Evolutionary conservation across 2,888 invertebrate species (phyloP).

Genomic region (Eupithecia subfuscata): DNA sequence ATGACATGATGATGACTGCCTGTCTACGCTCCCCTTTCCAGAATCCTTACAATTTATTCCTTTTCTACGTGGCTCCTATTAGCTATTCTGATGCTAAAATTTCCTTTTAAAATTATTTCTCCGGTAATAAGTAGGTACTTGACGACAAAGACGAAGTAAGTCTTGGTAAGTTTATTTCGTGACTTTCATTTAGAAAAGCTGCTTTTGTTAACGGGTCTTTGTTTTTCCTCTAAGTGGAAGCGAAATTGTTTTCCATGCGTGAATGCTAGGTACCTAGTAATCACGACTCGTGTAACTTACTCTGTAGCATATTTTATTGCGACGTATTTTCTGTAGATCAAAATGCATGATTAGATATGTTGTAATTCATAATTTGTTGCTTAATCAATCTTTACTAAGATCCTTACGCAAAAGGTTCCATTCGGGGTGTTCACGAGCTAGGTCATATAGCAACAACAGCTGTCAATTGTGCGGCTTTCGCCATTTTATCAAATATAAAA

Average conservation of each 20-base stretch:
- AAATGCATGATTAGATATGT: neutral
- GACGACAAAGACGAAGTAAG: slow-evolving; percentile 42
- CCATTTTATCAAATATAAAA: slow-evolving; percentile 65
- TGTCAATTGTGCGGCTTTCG: slow-evolving; percentile 46
- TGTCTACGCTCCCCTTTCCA: slow-evolving; percentile 8
- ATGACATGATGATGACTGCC: neutral
- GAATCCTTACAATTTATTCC: slow-evolving; percentile 34
- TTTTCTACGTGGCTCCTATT: slow-evolving; percentile 37
- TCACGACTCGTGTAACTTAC: neutral
- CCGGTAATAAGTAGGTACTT: slow-evolving; percentile 25
- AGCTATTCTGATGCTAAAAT: slow-evolving; percentile 34
- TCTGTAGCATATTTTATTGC: neutral
- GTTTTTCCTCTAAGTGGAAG: slow-evolving; percentile 45
- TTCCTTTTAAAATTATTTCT: slow-evolving; percentile 38
- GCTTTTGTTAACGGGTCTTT: slow-evolving; percentile 44
- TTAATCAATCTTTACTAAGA: neutral
- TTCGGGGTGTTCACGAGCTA: neutral
- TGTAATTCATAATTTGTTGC: neutral
- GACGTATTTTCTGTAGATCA: neutral
- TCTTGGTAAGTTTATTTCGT: slow-evolving; percentile 51
- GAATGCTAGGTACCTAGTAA: neutral
- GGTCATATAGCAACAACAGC: slow-evolving; percentile 10
- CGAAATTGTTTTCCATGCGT: slow-evolving; percentile 41
- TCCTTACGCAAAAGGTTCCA: neutral
- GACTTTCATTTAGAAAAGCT: slow-evolving; percentile 49